Evolutionary conservation across 2,888 invertebrate species (phyloP), one percentile per base, ranked within the genome.

Genomic region (Microplitis deprimator): DNA sequence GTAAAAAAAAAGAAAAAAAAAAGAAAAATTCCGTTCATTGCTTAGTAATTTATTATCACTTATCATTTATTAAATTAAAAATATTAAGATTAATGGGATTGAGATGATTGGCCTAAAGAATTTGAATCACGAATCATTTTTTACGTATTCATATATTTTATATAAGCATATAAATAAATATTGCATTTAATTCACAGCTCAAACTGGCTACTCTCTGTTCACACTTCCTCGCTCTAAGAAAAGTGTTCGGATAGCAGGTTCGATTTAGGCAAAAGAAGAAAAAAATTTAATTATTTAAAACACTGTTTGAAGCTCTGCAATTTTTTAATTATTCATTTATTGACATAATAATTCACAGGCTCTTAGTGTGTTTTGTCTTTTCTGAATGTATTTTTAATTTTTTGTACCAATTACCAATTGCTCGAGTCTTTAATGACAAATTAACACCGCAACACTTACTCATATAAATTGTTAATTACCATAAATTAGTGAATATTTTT

Each of bases 221-320:
- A 85, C 86, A 83, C 84, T 87, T 80, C 86, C 87, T 83, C 84
- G 84, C 81, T 85, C 84, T 84, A 86, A 88, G 86, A 87, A 85
- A 87, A 85, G 85, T 85, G 82, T 85, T 84, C 85, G 87, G 87
- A 87, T 85, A 81, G 85, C 88, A 88, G 88, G 88, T 88, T 88
- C 86, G 88, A 84, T 81, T 82, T 80, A 83, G 84, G 82, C 79
- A 83, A 79, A 83, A 83, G 80, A 83, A 79, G 84, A 84, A 72
- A 68, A 68, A 71, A 59, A 74, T 71, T 39, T 73, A 60, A 59
- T 68, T 65, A 29, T 40, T 76, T 29, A 41, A 41, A 50, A 50
- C 68, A 75, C 65, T 73, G 75, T 75, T 81, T 82, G 80, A 84
- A 80, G 83, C 82, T 80, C 84, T 81, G 83, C 80, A 81, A 84